Evolutionary conservation across 2,113 vertebrate genomes (phyloP).

Genomic region (Bujurquina vittata): DNA sequence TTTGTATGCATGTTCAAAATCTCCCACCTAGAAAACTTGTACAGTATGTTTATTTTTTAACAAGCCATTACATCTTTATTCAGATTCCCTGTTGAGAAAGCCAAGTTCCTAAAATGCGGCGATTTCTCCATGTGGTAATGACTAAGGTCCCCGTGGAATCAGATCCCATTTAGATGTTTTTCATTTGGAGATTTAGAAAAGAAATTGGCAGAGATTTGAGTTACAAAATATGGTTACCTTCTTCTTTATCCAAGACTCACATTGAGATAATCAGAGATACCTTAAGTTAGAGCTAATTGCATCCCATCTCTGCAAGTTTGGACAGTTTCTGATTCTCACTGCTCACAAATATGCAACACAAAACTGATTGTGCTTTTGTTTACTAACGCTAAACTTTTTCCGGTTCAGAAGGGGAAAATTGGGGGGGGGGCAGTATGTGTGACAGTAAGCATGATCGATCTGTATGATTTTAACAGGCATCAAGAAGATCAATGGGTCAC

Average conservation of each 20-base stretch:
- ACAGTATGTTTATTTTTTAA: slow-evolving; percentile 51
- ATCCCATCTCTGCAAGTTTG: slow-evolving; percentile 3
- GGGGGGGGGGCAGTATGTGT: not conserved
- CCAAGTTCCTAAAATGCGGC: slow-evolving; percentile 56
- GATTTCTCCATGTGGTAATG: slow-evolving; percentile 64
- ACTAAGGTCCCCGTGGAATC: slow-evolving; percentile 49
- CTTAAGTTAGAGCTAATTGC: slow-evolving; percentile 25
- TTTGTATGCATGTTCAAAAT: not conserved
- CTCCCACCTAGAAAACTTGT: slow-evolving; percentile 12
- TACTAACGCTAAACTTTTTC: not conserved
- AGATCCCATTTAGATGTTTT: slow-evolving; percentile 38
- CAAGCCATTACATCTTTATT: slow-evolving; percentile 65
- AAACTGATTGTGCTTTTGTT: not conserved
- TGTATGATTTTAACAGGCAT: slow-evolving; percentile 1
- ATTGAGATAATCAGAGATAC: slow-evolving; percentile 49
- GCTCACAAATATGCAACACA: not conserved
- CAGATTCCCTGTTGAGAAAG: slow-evolving; percentile 33
- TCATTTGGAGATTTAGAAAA: slow-evolving; percentile 57
- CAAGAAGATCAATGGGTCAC: not conserved
- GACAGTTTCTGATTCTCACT: not conserved
- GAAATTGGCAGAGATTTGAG: slow-evolving; percentile 9
- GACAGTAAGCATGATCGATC: not conserved
- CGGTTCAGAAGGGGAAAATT: not conserved
- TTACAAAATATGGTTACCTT: slow-evolving; percentile 34
- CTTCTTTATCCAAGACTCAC: slow-evolving; percentile 37